These are phyloP conservation scores for Glaucomys volans DNA, from an alignment of 2,113 vertebrate species.

Conservation along the genomic window DNA sequence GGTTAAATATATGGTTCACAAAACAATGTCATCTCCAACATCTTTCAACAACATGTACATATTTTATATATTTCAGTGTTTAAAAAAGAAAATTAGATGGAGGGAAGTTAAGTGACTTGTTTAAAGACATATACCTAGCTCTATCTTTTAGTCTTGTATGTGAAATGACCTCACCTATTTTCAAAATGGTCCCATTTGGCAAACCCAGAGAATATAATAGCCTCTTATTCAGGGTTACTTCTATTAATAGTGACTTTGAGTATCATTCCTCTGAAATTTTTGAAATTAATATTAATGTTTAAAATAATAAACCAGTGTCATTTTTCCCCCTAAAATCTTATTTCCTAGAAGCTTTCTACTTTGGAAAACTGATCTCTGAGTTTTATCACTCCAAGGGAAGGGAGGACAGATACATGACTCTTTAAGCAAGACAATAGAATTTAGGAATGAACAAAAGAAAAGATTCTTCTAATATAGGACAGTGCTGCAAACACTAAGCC, in stretches of 20 bases:
- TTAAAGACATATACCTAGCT: not conserved
- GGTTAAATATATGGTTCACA: not conserved
- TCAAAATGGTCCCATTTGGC: not conserved
- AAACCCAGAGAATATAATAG: rapidly evolving
- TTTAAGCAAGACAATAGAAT: not conserved
- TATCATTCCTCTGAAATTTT: not conserved
- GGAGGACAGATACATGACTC: not conserved
- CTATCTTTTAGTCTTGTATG: not conserved
- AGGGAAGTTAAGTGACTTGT: not conserved
- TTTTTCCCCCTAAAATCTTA: not conserved
- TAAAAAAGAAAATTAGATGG: not conserved
- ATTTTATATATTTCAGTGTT: not conserved
- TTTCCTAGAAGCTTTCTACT: not conserved
- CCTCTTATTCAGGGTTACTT: not conserved
- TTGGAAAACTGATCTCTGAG: not conserved
- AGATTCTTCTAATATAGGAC: not conserved
- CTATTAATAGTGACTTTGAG: not conserved
- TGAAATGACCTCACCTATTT: not conserved
- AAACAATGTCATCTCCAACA: not conserved
- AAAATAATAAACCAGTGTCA: not conserved
- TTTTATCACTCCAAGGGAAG: not conserved
- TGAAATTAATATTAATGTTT: not conserved
- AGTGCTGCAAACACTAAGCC: not conserved
- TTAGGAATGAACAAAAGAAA: not conserved
- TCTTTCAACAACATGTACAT: not conserved